Base-by-base conservation (phyloP, 2,888 invertebrate species). In the Agrochola circellaris region DNA sequence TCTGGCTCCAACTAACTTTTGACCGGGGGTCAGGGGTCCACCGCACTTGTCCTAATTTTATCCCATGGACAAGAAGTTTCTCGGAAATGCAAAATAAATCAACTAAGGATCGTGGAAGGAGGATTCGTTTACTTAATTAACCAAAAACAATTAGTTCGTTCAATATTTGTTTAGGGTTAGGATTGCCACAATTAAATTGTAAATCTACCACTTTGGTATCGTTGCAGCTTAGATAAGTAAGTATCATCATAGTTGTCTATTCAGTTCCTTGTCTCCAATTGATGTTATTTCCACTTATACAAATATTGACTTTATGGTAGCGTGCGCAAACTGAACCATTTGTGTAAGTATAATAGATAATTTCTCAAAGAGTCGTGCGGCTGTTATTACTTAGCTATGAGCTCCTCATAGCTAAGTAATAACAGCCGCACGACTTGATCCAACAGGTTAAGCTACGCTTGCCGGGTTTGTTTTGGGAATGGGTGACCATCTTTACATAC, bases 91-190 rank as follows among this genome's bases (percentile, higher is more conserved):
- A 20, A 38, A 61, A 54, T 75, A 38, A 61, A 54, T 75, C 15
- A 73, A 42, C 6, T n/a, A 30, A n/a, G 15, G 38, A 73, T 74
- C 23, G 13, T 17, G 26, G 15, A 30, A 45, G 6, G 15, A 17
- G 26, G 26, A 34, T 45, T 6, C 7, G 34, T 20, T 61, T 61
- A 75, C 54, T 13, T n/a, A 61, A 73, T 45, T 15, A 58, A 58
- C 58, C 20, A 34, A 26, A n/a, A 58, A n/a, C 42, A 75, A 73
- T 75, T 54, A 20, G 30, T 20, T 62, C 20, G 30, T 23, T 45
- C 23, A 54, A 64, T 34, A 45, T 64, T 74, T 64, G 17, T 11
- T 75, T 26, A 62, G 75, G 30, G 2, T n/a, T 20, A n/a, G n/a
- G 58, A 26, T 62, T 54, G 13, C n/a, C 4, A 30, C 4, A 54